Base-by-base conservation (phyloP, 2,888 invertebrate species). In the Adela reaumurella region DNA sequence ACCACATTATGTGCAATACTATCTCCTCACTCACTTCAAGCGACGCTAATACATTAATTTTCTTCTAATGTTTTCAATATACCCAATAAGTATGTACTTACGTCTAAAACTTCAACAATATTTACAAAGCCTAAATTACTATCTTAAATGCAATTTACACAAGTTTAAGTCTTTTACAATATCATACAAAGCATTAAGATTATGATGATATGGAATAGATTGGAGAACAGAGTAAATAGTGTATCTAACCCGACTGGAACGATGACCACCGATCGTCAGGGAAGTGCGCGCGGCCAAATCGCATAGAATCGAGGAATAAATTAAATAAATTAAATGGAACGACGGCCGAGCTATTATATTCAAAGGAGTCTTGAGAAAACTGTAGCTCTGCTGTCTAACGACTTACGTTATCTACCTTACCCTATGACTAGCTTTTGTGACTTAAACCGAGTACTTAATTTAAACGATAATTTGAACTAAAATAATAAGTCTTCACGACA, bases 51-150 rank as follows among this genome's bases (percentile, higher is more conserved):
- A 72, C 72, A 72, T 68, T 59, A 63, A 66, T 59, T 65, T 60
- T 62, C 68, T 69, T 70, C 67, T 63, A 61, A 56, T 63, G 68
- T 63, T 65, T 65, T 64, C 66, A 72, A 70, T 68, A 62, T 59
- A 56, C 14, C 35, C 14, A 35, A 35, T 35, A 14, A 8, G n/a
- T 35, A 35, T 35, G 60, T 68, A 74, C 14, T 8, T 11, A 3
- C 14, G 8, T 72, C 77, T 77, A 77, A 77, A 78, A 78, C 77
- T 78, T 78, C 77, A 78, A 78, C 78, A 78, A 77, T 78, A 78
- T 78, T 72, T 78, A 78, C 78, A 78, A 77, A 78, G 77, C 77
- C 74, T 77, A 77, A 65, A 56, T 57, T 66, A 64, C 74, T 78
- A 77, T 68, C 77, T 77, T 78, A 73, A 72, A 74, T 74, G 76